phyloP scores from a whole-genome alignment of 2,797 vertebrate genomes.

The Argya squamiceps region DNA sequence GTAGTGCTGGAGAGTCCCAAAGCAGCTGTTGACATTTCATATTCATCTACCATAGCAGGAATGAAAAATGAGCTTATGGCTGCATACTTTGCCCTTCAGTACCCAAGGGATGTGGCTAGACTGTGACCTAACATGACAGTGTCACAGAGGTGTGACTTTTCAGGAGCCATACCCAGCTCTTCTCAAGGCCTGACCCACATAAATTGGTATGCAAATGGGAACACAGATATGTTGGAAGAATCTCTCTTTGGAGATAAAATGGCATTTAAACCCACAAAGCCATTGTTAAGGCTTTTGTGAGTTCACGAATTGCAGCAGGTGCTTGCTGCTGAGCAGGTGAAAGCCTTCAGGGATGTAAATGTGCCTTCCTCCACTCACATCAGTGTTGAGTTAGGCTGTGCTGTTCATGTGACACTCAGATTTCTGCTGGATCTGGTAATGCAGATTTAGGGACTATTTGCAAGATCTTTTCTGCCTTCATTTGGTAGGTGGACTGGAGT shows the following conservation, averaged over 20 bases:
- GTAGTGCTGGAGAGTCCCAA: neutral
- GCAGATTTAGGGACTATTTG: neutral
- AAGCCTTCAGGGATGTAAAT: neutral
- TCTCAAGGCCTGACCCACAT: neutral
- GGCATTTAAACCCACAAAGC: neutral
- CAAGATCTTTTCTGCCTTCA: neutral
- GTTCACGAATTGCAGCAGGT: neutral
- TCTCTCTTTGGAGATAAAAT: neutral
- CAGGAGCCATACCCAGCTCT: neutral
- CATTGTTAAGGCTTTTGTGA: neutral
- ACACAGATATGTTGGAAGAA: neutral
- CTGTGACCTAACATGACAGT: neutral
- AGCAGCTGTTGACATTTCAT: slow-evolving; percentile 38
- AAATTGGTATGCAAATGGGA: neutral
- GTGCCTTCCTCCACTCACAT: neutral
- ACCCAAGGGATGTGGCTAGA: neutral
- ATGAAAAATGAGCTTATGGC: slow-evolving; percentile 17
- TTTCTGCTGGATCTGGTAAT: neutral
- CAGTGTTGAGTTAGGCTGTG: neutral
- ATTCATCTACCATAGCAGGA: neutral
- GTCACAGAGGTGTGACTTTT: neutral
- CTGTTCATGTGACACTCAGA: neutral
- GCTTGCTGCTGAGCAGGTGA: neutral
- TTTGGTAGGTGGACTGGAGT: neutral
- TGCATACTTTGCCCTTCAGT: neutral